Evolutionary conservation across 2,113 vertebrate genomes (phyloP).

Genomic region (Seriola dumerili): DNA sequence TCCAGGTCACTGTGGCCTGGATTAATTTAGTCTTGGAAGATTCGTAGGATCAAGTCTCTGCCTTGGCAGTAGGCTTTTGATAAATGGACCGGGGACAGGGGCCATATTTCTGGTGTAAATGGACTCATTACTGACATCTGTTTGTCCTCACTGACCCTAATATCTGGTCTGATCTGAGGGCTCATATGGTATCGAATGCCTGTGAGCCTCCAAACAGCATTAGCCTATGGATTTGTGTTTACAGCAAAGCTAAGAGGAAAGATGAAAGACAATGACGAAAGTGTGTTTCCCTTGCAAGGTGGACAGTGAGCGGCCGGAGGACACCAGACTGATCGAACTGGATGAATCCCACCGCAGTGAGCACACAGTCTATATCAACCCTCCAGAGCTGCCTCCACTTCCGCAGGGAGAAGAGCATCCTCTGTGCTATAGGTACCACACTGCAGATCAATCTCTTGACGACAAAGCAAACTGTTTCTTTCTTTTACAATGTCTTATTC

Average conservation of each 20-base stretch:
- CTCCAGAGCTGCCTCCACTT: slow-evolving; percentile 94
- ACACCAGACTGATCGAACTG: slow-evolving; percentile 93
- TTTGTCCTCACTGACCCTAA: slow-evolving; percentile 46
- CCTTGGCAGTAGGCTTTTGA: slow-evolving; percentile 45
- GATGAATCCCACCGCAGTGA: slow-evolving; percentile 97
- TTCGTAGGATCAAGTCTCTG: slow-evolving; percentile 39
- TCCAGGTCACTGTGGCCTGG: slow-evolving; percentile 71
- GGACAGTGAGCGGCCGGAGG: slow-evolving; percentile 91
- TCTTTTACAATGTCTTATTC: slow-evolving; percentile 16
- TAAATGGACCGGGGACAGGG: slow-evolving; percentile 13
- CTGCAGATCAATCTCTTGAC: slow-evolving; percentile 1
- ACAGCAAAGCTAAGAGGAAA: neutral
- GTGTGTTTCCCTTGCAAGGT: slow-evolving; percentile 83
- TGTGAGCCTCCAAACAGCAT: neutral
- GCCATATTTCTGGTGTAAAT: slow-evolving; percentile 38
- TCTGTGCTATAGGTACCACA: slow-evolving; percentile 91
- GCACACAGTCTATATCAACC: slow-evolving; percentile 97
- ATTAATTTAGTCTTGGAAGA: slow-evolving; percentile 59
- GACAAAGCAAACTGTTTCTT: slow-evolving; percentile 11
- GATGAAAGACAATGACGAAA: slow-evolving; percentile 18
- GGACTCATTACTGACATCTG: slow-evolving; percentile 30
- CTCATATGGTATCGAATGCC: slow-evolving; percentile 7
- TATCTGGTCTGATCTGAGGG: slow-evolving; percentile 37
- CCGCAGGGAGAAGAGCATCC: slow-evolving; percentile 94
- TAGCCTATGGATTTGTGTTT: slow-evolving; percentile 22